Percentiles rank a stretch among this genome's conserved stretches.
Evolutionary conservation across 2,888 invertebrate genomes (phyloP).

Genomic region (Linnaemya vulpina): DNA sequence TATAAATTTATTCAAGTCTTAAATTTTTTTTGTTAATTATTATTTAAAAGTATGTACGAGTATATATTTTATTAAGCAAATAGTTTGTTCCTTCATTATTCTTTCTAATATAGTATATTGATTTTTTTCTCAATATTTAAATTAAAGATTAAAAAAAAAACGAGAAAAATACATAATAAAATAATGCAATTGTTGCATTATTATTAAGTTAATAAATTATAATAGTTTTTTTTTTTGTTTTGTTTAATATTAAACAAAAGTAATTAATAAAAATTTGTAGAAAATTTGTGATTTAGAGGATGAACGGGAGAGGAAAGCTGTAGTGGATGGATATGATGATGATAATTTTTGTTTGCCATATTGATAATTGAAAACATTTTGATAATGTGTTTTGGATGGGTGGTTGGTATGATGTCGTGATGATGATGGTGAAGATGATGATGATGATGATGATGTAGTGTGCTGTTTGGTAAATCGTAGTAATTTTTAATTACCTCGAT

Average conservation of each 20-base stretch:
- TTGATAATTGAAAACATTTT: slow-evolving; percentile 8
- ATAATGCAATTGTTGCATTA: slow-evolving; percentile 68
- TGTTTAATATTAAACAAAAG: slow-evolving; percentile 54
- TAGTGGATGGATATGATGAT: background rate
- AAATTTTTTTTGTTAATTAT: slow-evolving; percentile 62
- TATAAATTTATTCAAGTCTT: slow-evolving; percentile 71
- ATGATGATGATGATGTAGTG: background rate
- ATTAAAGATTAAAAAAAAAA: slow-evolving; percentile 72
- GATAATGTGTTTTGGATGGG: slow-evolving; percentile 2
- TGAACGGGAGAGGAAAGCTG: slow-evolving; percentile 1
- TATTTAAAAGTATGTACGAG: slow-evolving; percentile 58
- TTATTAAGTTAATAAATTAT: slow-evolving; percentile 70
- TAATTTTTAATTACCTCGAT: slow-evolving; percentile 80
- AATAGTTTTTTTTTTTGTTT: slow-evolving; percentile 61
- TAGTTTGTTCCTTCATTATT: slow-evolving; percentile 59
- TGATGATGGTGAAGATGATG: no score
- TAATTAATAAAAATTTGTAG: slow-evolving; percentile 57
- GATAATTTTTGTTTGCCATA: slow-evolving; percentile 18
- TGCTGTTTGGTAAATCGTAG: slow-evolving; percentile 59
- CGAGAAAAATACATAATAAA: slow-evolving; percentile 30
- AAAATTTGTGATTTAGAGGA: slow-evolving; percentile 17
- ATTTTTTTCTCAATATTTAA: slow-evolving; percentile 67
- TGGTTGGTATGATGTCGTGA: background rate
- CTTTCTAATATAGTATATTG: slow-evolving; percentile 68
- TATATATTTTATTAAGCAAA: slow-evolving; percentile 65